phyloP scores from a whole-genome alignment of 1,140 invertebrate species.

The Solenopsis invicta region DNA sequence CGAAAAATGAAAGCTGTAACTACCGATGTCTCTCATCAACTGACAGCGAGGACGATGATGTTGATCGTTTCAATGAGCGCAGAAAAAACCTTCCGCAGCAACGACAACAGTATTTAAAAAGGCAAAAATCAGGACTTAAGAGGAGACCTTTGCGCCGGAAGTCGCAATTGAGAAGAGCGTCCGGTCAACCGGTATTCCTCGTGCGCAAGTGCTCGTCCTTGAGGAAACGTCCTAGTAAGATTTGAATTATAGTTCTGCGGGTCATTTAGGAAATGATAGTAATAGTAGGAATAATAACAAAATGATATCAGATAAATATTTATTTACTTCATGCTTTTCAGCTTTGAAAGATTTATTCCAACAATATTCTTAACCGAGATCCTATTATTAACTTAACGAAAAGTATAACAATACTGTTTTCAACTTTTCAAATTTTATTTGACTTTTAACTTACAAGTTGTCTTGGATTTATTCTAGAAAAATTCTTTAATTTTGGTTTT shows the following conservation, averaged over 20 bases:
- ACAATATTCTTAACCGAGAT: too few species aligned
- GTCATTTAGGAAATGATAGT: background rate
- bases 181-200: conserved; percentile 84
- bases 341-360: too few species aligned
- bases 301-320: background rate
- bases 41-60: conserved; percentile 79
- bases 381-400: too few species aligned
- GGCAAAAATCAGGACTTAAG: conserved; percentile 73
- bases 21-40: conserved; percentile 80
- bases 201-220: conserved; percentile 84
- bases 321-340: too few species aligned
- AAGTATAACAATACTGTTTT: too few species aligned
- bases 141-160: conserved; percentile 83
- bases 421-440: too few species aligned
- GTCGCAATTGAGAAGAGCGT: conserved; percentile 81
- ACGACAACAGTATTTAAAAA: conserved; percentile 66
- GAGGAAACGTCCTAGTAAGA: conserved; percentile 85
- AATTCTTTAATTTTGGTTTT: too few species aligned
- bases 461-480: too few species aligned
- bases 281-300: background rate
- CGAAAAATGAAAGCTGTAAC: conserved; percentile 59
- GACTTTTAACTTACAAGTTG: too few species aligned
- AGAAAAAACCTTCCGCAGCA: conserved; percentile 52
- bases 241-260: background rate
- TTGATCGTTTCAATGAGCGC: conserved; percentile 32